Evolutionary conservation across 2,888 invertebrate species (phyloP).

Genomic region (Bursaphelenchus okinawaensis): DNA sequence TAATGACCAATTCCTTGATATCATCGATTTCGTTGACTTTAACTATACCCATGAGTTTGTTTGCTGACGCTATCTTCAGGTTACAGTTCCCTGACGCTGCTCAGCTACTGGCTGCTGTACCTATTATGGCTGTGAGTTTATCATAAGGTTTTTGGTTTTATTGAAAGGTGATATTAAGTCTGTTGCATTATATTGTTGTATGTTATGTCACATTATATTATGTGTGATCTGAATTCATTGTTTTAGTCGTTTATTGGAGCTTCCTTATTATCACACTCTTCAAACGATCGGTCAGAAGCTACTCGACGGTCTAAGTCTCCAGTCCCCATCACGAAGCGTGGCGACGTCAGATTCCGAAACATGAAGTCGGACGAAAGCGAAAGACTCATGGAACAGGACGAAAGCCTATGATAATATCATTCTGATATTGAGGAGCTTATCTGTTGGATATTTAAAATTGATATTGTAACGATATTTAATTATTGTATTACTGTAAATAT

Average conservation of each 20-base stretch:
- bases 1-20: conserved; percentile 81
- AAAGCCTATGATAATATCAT: neutral
- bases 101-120: conserved; percentile 74
- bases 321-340: neutral
- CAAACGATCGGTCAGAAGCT: neutral
- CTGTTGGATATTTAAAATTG: too few species aligned
- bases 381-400: neutral
- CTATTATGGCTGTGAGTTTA: conserved; percentile 64
- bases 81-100: conserved; percentile 61
- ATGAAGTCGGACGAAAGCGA: neutral
- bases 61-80: conserved; percentile 69
- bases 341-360: neutral
- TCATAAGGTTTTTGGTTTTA: neutral
- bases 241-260: conserved; percentile 21
- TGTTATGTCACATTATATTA: too few species aligned
- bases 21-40: conserved; percentile 80
- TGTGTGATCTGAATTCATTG: too few species aligned
- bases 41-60: conserved; percentile 80
- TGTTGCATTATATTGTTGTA: too few species aligned
- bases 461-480: too few species aligned
- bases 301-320: neutral
- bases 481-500: too few species aligned
- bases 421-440: too few species aligned
- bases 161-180: neutral
- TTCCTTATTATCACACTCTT: conserved; percentile 2